A percentile compares a stretch with the other conserved stretches of the same genome.
Evolutionary conservation across 2,113 vertebrate genomes (phyloP).

Genomic region (Nothoprocta perdicaria): DNA sequence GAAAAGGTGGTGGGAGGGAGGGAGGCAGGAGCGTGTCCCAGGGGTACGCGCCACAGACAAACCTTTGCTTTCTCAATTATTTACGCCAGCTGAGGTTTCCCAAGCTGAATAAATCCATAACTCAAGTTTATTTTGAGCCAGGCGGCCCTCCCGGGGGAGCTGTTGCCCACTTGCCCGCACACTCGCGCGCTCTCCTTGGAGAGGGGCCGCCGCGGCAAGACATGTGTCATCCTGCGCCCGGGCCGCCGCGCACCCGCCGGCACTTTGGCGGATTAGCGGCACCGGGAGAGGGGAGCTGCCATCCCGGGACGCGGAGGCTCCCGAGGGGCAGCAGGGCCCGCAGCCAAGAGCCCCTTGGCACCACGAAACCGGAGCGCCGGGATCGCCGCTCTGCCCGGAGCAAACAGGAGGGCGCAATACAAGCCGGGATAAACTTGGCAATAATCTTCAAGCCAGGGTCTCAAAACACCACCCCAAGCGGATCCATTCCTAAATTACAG

Average conservation of each 20-base stretch:
- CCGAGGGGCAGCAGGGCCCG: neutral
- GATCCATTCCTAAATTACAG: neutral
- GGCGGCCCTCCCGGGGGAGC: slow-evolving; percentile 68
- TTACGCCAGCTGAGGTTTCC: slow-evolving; percentile 88
- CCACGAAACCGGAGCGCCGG: slow-evolving; percentile 15
- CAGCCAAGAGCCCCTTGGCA: neutral
- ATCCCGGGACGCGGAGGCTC: neutral
- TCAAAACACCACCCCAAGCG: neutral
- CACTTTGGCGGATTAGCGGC: neutral
- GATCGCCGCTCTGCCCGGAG: rapidly evolving
- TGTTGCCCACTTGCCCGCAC: slow-evolving; percentile 77
- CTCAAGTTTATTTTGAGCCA: slow-evolving; percentile 83
- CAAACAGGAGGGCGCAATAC: neutral
- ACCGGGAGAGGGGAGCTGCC: neutral
- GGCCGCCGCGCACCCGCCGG: slow-evolving; percentile 26
- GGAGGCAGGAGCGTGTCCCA: slow-evolving; percentile 76
- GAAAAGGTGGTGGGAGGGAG: slow-evolving; percentile 79
- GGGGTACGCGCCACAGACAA: slow-evolving; percentile 80
- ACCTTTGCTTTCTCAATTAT: slow-evolving; percentile 88
- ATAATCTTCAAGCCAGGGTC: neutral
- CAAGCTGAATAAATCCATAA: slow-evolving; percentile 87
- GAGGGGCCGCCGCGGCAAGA: slow-evolving; percentile 70
- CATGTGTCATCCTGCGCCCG: slow-evolving; percentile 77
- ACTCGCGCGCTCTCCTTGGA: slow-evolving; percentile 51
- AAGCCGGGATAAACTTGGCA: neutral